Conservation (phyloP, 2,113 vertebrate genomes). For the Marmota flaviventris region DNA sequence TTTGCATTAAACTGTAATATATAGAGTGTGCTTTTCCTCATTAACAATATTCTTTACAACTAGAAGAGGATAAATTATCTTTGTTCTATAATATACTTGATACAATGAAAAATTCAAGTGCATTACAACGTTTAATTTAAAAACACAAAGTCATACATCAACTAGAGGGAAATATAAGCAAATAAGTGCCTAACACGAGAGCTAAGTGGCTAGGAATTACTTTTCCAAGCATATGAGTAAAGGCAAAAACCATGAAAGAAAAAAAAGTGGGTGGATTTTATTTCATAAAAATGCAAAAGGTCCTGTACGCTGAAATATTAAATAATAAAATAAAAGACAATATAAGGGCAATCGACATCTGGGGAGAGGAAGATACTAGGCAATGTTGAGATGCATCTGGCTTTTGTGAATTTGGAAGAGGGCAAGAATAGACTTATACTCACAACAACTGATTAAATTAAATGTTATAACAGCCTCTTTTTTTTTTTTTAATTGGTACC, state of each 20-base stretch:
- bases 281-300: background rate
- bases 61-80: background rate
- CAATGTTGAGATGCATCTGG: background rate
- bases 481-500: too few species aligned
- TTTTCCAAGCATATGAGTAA: background rate
- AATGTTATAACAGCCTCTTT: background rate
- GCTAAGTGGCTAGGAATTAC: background rate
- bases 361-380: background rate
- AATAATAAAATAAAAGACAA: constrained; percentile 4
- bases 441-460: background rate
- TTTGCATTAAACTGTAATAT: background rate
- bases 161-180: background rate
- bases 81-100: background rate
- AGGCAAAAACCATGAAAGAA: background rate
- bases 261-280: background rate
- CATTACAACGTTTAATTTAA: constrained; percentile 28
- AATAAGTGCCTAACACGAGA: background rate
- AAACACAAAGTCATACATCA: background rate
- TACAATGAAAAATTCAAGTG: background rate
- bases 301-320: background rate
- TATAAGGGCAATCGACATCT: background rate
- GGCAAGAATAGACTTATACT: background rate
- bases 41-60: background rate
- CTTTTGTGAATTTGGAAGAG: background rate
- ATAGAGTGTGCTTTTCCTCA: background rate